Evolutionary conservation across 2,797 vertebrate genomes (phyloP).

Genomic region (Spea hammondii): DNA sequence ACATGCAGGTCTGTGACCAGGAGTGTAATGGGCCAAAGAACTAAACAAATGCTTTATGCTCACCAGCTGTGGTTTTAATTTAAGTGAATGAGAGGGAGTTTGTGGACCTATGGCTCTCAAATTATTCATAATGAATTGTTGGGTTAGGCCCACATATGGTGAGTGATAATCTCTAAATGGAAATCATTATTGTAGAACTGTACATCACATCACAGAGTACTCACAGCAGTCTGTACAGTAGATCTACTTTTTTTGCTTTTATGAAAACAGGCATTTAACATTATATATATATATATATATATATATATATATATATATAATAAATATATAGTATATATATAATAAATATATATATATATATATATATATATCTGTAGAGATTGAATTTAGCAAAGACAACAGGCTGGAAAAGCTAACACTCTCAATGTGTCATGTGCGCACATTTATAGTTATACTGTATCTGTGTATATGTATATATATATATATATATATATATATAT

Average conservation of each 20-base stretch:
- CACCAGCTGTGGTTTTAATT: slow-evolving; percentile 52
- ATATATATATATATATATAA: too few relatives aligned
- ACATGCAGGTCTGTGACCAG: slow-evolving; percentile 52
- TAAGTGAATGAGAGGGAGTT: slow-evolving; percentile 51
- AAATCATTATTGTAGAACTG: slow-evolving; percentile 22
- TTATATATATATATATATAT: background rate
- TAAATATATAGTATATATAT: too few relatives aligned
- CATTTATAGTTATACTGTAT: too few relatives aligned
- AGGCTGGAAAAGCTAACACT: too few relatives aligned
- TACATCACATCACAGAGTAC: slow-evolving; percentile 24
- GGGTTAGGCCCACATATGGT: slow-evolving; percentile 44
- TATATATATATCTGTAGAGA: too few relatives aligned
- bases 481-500: too few relatives aligned
- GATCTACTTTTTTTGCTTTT: background rate
- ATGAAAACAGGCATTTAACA: background rate
- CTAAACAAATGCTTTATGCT: slow-evolving; percentile 53
- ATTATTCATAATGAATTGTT: slow-evolving; percentile 51
- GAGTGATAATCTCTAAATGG: slow-evolving; percentile 35
- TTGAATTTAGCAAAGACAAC: too few relatives aligned
- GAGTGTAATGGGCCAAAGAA: slow-evolving; percentile 53
- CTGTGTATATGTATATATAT: too few relatives aligned
- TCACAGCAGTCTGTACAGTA: background rate
- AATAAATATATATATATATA: too few relatives aligned
- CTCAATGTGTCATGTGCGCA: too few relatives aligned
- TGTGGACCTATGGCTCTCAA: slow-evolving; percentile 42